These are phyloP conservation scores for Gymnocephalus cernua DNA, from an alignment of 2,113 vertebrate genomes.

Conservation along the genomic window DNA sequence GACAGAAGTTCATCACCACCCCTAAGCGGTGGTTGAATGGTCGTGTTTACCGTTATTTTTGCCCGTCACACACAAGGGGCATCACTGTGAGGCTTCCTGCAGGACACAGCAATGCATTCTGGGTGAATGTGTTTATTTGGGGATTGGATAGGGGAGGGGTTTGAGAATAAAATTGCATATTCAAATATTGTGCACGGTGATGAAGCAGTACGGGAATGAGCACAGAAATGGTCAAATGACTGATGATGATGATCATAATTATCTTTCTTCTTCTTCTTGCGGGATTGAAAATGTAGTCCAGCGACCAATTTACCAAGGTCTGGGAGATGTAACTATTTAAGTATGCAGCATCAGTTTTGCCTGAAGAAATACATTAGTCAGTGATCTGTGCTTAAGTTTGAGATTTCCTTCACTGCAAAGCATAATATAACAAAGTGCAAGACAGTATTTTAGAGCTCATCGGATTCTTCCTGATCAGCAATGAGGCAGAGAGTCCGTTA, in stretches of 20 bases:
- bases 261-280: conserved; percentile 13
- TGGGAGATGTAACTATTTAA: conserved; percentile 68
- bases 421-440: conserved; percentile 27
- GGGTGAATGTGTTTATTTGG: conserved; percentile 40
- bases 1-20: conserved; percentile 59
- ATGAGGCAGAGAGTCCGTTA: background rate
- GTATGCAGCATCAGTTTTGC: conserved; percentile 59
- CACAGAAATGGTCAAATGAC: background rate
- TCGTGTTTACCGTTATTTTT: conserved; percentile 40
- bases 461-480: conserved; percentile 35
- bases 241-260: too few species aligned
- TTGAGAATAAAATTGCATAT: conserved; percentile 25
- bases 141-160: background rate
- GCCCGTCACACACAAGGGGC: conserved; percentile 16
- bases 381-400: conserved; percentile 63
- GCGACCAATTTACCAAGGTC: conserved; percentile 51
- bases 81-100: conserved; percentile 22
- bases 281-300: conserved; percentile 55
- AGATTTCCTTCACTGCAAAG: conserved; percentile 33
- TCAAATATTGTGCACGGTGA: background rate
- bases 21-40: conserved; percentile 41
- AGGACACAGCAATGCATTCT: conserved; percentile 40
- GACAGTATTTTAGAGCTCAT: conserved; percentile 6
- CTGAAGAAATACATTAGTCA: conserved; percentile 67
- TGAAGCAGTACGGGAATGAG: background rate